phyloP scores from a whole-genome alignment of 2,113 vertebrate species.

The Holacanthus passer region DNA sequence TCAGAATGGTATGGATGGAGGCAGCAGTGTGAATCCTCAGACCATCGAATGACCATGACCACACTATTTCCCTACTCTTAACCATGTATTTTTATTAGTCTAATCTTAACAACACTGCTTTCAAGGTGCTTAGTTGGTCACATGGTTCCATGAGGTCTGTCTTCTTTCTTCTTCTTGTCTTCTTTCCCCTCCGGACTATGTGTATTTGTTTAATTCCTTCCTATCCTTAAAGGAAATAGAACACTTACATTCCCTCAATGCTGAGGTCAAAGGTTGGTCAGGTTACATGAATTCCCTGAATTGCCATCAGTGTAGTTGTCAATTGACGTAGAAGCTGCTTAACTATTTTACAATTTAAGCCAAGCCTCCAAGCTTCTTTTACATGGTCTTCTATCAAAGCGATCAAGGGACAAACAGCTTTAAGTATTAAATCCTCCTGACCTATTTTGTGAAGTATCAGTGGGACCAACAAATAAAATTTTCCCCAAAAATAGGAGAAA shows the following conservation, averaged over 20 bases:
- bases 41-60: background rate
- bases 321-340: slow-evolving; percentile 25
- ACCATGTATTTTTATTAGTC: slow-evolving; percentile 5
- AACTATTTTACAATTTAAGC: slow-evolving; percentile 8
- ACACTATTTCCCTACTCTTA: background rate
- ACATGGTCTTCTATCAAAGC: slow-evolving; percentile 20
- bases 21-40: background rate
- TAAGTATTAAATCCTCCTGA: slow-evolving; percentile 20
- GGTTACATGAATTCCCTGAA: slow-evolving; percentile 23
- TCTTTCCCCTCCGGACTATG: background rate
- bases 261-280: slow-evolving; percentile 31
- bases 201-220: slow-evolving; percentile 10
- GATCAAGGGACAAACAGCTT: slow-evolving; percentile 24
- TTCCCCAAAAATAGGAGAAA: slow-evolving; percentile 18
- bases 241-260: slow-evolving; percentile 19
- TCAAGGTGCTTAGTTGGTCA: background rate
- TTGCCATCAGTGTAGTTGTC: slow-evolving; percentile 27
- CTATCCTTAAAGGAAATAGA: slow-evolving; percentile 24
- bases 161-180: background rate
- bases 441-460: slow-evolving; percentile 13
- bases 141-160: background rate
- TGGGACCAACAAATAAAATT: background rate
- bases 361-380: slow-evolving; percentile 1
- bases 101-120: background rate
- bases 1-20: slow-evolving; percentile 38